Evolutionary conservation across 2,797 vertebrate species (phyloP).

Genomic region (Amniataba percoides): DNA sequence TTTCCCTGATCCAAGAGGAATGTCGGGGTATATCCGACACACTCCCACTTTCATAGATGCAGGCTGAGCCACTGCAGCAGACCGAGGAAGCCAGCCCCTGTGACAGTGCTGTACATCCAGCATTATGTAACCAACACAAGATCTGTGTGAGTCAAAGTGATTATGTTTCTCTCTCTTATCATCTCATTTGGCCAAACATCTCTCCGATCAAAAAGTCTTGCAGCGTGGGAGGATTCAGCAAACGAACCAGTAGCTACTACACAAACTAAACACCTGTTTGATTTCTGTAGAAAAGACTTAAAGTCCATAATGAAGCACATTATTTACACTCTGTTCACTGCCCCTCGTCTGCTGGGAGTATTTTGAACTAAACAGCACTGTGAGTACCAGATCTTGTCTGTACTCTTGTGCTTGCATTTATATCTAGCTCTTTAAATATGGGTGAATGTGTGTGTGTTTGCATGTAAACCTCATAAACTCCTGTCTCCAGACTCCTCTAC

Average conservation of each 20-base stretch:
- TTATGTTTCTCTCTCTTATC: slow-evolving; percentile 17
- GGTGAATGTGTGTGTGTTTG: slow-evolving; percentile 17
- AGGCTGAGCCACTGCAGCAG: slow-evolving; percentile 13
- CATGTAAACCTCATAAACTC: slow-evolving; percentile 3
- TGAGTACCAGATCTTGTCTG: slow-evolving; percentile 34
- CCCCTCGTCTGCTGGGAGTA: not conserved
- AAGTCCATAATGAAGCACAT: slow-evolving; percentile 17
- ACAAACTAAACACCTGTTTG: slow-evolving; percentile 13
- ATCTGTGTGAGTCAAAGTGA: slow-evolving; percentile 23
- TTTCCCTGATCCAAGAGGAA: slow-evolving; percentile 17
- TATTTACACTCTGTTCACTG: not conserved
- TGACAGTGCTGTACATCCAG: not conserved
- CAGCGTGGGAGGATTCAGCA: slow-evolving; percentile 1
- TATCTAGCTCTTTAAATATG: slow-evolving; percentile 3
- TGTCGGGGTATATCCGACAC: not conserved
- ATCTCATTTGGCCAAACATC: slow-evolving; percentile 34
- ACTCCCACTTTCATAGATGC: not conserved
- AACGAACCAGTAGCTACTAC: slow-evolving; percentile 15
- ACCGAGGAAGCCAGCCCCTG: not conserved
- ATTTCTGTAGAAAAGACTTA: slow-evolving; percentile 12
- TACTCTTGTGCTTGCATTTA: slow-evolving; percentile 8
- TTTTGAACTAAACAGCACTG: slow-evolving; percentile 19
- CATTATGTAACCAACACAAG: not conserved
- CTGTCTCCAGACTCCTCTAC: too few relatives aligned
- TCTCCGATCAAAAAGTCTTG: slow-evolving; percentile 32